Evolutionary conservation across 2,797 vertebrate species (phyloP).

Genomic region (Sorex maritimensis): DNA sequence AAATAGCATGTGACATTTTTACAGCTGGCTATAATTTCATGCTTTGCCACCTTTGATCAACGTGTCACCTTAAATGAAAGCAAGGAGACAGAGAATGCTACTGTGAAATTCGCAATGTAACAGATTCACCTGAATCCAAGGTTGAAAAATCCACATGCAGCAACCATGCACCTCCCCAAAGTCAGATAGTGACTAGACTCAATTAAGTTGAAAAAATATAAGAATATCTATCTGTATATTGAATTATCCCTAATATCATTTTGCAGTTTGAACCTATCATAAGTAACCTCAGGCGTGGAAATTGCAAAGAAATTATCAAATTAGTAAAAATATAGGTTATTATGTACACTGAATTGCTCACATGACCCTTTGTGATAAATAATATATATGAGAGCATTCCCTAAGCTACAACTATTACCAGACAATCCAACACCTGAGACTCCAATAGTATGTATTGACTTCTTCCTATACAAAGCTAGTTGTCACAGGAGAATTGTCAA

Average conservation of each 20-base stretch:
- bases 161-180: not conserved
- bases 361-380: not conserved
- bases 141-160: not conserved
- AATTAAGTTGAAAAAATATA: slow-evolving; percentile 49
- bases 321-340: not conserved
- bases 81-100: slow-evolving; percentile 63
- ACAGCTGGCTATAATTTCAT: slow-evolving; percentile 69
- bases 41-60: slow-evolving; percentile 77
- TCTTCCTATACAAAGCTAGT: not conserved
- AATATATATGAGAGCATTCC: not conserved
- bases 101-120: slow-evolving; percentile 32
- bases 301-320: not conserved
- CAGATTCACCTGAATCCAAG: slow-evolving; percentile 38
- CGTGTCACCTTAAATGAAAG: slow-evolving; percentile 67
- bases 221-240: not conserved
- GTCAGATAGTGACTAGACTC: not conserved
- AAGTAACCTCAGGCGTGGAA: not conserved
- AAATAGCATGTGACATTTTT: slow-evolving; percentile 68
- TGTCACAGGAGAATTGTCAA: not conserved
- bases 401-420: not conserved
- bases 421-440: not conserved
- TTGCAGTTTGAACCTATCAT: not conserved
- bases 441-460: not conserved
- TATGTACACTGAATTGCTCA: not conserved
- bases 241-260: slow-evolving; percentile 3